phyloP scores from a whole-genome alignment of 2,113 vertebrate genomes.

The Mustelus asterias region DNA sequence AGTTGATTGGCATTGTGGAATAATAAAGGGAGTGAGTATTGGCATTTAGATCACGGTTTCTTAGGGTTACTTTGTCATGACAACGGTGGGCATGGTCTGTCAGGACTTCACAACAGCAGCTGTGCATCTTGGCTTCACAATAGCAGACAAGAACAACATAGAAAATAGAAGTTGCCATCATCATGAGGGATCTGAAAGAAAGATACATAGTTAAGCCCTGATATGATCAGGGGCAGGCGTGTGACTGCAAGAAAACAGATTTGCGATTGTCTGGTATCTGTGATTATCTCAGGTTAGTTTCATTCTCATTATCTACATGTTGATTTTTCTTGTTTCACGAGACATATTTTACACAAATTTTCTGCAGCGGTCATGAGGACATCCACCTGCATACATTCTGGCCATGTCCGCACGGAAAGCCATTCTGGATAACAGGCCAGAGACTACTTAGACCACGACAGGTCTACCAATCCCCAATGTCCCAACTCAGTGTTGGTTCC shows the following conservation, averaged over 20 bases:
- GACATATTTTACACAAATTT: not conserved
- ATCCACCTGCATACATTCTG: not conserved
- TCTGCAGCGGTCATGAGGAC: not conserved
- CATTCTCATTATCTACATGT: not conserved
- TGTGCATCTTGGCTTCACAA: not conserved
- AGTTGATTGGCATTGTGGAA: not conserved
- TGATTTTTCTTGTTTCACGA: not conserved
- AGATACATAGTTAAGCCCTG: not conserved
- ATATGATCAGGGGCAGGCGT: not conserved
- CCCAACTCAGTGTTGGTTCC: too few species aligned
- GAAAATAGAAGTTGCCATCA: not conserved
- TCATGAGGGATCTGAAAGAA: not conserved
- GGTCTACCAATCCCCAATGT: not conserved
- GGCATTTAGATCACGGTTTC: not conserved
- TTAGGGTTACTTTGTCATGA: not conserved
- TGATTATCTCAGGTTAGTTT: not conserved
- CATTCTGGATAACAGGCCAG: not conserved
- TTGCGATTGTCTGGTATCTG: not conserved
- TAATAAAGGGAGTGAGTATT: not conserved
- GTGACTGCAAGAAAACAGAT: not conserved
- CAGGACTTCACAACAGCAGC: not conserved
- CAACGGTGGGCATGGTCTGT: not conserved
- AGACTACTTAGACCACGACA: too few species aligned
- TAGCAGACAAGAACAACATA: not conserved
- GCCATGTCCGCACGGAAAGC: not conserved